Evolutionary conservation across 1,140 invertebrate species (phyloP).

Genomic region (Drosophila yakuba): DNA sequence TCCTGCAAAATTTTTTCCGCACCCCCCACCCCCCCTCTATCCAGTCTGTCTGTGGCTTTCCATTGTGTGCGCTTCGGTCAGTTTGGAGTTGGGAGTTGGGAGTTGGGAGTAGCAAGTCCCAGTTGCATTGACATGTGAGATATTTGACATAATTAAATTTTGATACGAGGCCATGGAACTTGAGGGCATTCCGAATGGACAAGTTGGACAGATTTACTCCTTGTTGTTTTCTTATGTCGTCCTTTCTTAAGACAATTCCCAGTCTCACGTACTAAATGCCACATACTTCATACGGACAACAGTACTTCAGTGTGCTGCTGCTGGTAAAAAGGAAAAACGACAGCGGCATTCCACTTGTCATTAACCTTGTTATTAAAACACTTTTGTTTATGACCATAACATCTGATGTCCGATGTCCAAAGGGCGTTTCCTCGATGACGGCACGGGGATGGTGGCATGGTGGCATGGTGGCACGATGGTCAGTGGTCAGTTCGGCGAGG

Average conservation of each 20-base stretch:
- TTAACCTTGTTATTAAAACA: slow-evolving; percentile 84
- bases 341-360: slow-evolving; percentile 78
- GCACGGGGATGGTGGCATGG: not conserved
- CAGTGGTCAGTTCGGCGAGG: not conserved
- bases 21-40: too few relatives aligned
- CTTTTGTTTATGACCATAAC: slow-evolving; percentile 83
- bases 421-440: slow-evolving; percentile 11
- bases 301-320: too few relatives aligned
- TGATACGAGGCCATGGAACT: slow-evolving; percentile 71
- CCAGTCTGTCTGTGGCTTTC: not conserved
- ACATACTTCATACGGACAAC: too few relatives aligned
- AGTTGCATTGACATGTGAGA: slow-evolving; percentile 76
- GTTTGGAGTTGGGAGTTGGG: not conserved
- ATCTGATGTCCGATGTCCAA: slow-evolving; percentile 67
- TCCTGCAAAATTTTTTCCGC: too few relatives aligned
- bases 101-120: slow-evolving; percentile 4
- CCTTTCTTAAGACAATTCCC: slow-evolving; percentile 28
- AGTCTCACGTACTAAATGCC: slow-evolving; percentile 46
- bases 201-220: slow-evolving; percentile 55
- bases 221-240: slow-evolving; percentile 35
- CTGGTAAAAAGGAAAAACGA: slow-evolving; percentile 1
- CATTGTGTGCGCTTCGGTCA: not conserved
- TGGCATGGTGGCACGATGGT: not conserved
- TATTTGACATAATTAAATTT: slow-evolving; percentile 83
- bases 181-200: slow-evolving; percentile 48